Evolutionary conservation across 2,113 vertebrate species (phyloP), one percentile per base, ranked within the genome.

Genomic region (Brevimyrus niger): DNA sequence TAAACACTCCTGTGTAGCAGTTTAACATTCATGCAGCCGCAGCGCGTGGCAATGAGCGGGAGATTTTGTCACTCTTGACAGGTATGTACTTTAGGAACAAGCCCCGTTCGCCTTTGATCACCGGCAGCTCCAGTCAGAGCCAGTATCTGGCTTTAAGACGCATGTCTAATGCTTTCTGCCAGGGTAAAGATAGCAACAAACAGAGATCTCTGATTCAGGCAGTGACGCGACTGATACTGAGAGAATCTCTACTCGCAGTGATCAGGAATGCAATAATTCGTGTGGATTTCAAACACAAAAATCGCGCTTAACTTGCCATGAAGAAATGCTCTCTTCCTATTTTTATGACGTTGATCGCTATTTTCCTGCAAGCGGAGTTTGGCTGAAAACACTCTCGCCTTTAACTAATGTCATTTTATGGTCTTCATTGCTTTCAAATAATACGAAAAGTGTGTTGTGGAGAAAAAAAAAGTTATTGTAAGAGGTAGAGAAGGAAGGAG

Each of bases 21-120:
- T 90, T 90, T 88, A 90, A 86, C 87, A 90, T 88, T 88, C 86
- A 82, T 83, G 48, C 89, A 23, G 89, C 47, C 38, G 87, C 65
- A 15, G 47, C 35, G 65, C 65, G 19, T 55, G 35, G 61, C 58
- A 83, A 83, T 83, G 48, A 90, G 73, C 50, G 44, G 38, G 17
- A 61, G 69, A 65, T 88, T 84, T 84, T 90, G 89, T 82, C 89
- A 88, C 89, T 88, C 44, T 48, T 90, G 89, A 90, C 89, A 88
- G 86, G 86, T 90, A 42, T 90, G 89, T 82, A 88, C 87, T 90
- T 90, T 90, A 88, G 89, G 87, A 90, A 90, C 86, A 88, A 83
- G 86, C 44, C 65, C 31, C 55, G 21, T 46, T 19, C 17, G 23
- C 51, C 89, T 90, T 90, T 90, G 89, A 90, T 90, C 89, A 61